Evolutionary conservation across 1,140 invertebrate species (phyloP).

Genomic region (Samia ricini): DNA sequence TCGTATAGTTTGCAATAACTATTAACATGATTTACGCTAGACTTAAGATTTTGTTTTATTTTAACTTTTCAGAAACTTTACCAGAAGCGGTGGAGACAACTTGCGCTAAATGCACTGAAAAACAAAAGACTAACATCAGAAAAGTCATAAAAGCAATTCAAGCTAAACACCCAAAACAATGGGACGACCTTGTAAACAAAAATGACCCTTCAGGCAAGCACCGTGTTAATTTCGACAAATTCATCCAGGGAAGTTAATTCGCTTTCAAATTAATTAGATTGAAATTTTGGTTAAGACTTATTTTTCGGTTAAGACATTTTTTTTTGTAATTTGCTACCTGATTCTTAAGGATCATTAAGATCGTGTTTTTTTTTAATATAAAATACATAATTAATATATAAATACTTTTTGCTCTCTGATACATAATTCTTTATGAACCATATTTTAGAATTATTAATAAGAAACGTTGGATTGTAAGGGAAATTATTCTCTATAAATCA

Average conservation of each 20-base stretch:
- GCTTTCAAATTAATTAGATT: neutral
- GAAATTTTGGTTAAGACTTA: constrained; percentile 2
- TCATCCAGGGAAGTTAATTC: constrained; percentile 54
- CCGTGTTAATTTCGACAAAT: constrained; percentile 60
- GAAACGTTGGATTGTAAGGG: no score
- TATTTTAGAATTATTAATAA: no score
- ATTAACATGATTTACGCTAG: no score
- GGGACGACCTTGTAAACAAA: constrained; percentile 71
- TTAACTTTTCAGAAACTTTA: constrained; percentile 71
- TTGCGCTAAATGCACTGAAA: constrained; percentile 80
- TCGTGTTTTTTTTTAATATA: neutral
- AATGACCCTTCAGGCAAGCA: constrained; percentile 66
- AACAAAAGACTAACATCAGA: constrained; percentile 80
- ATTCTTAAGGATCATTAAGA: neutral
- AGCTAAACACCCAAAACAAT: constrained; percentile 68
- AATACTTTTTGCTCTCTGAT: neutral
- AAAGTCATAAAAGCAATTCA: constrained; percentile 79
- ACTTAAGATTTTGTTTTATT: neutral
- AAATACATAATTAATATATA: neutral
- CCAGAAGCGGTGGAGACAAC: constrained; percentile 80
- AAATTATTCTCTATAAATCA: no score
- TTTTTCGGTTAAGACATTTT: neutral
- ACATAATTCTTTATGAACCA: neutral
- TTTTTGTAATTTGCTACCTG: neutral
- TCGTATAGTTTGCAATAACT: neutral